Base-by-base conservation (phyloP, 2,888 invertebrate genomes). In the Congeria kusceri region DNA sequence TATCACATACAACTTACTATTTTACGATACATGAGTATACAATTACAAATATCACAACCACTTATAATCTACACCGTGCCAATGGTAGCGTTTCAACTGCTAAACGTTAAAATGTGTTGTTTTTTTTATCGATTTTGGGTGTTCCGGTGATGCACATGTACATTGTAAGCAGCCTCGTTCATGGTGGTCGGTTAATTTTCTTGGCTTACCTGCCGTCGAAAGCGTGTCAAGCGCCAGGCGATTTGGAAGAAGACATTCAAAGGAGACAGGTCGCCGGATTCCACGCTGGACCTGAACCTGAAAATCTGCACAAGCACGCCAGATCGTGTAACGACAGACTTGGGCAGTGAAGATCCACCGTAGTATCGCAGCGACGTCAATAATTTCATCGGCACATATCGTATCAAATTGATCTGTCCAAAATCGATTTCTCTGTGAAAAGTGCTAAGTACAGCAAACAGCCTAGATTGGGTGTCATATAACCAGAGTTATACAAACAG, bases 321-420 rank as follows among this genome's bases (percentile, higher is more conserved):
- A 0, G 92, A 92, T 49, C 84, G 92, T 18, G 83, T 83, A 1
- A 72, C 72, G 1, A 13, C 23, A 11, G 78, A 83, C 25, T 64
- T 77, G 13, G 28, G 53, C 15, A n/a, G 53, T 11, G 61, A 69
- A 0, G 25, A 59, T 18, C n/a, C 56, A 11, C 56, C 66, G 0
- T 62, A 68, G 96, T 97, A 5, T 96, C 97, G 7, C 96, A 96
- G 57, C 95, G 97, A 29, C 96, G 97, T 92, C 96, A 96, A 92
- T 96, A 96, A 61, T 97, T 97, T 93, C 96, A 97, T 91, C 94
- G 97, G 0, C 97, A 97, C 92, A 94, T 97, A 46, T 96, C 96
- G 0, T 96, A 97, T 91, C 95, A 96, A n/a, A 94, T 97, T 81
- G 96, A 97, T 90, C 94, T 96, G 83, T 96, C 96, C 1, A 96